These are phyloP conservation scores for Dasysyrphus albostriatus DNA, from an alignment of 2,888 invertebrate genomes.

Conservation along the genomic window DNA sequence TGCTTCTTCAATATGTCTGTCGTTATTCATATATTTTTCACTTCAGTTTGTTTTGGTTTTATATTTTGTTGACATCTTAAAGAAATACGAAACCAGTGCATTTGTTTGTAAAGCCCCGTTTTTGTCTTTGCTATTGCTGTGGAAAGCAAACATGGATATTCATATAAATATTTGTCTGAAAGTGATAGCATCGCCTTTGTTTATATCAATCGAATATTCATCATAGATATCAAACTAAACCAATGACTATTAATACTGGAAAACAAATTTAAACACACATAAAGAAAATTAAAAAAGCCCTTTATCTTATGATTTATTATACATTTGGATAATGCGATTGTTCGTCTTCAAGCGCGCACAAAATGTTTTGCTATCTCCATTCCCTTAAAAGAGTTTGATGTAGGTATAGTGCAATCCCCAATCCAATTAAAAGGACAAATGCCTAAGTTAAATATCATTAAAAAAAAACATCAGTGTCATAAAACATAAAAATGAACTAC, in stretches of 20 bases:
- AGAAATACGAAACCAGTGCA: background rate
- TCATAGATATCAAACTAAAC: background rate
- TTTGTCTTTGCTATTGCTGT: conserved; percentile 17
- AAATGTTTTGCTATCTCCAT: background rate
- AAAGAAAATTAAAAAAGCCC: background rate
- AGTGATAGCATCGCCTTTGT: conserved; percentile 7
- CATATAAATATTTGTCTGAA: conserved; percentile 12
- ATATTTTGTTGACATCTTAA: background rate
- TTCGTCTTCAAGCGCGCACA: background rate
- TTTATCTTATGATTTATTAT: background rate
- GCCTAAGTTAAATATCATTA: background rate
- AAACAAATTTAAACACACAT: background rate
- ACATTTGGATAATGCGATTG: background rate
- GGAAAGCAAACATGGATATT: conserved; percentile 14
- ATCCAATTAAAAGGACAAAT: background rate
- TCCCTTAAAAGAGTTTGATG: background rate
- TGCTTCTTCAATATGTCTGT: conserved; percentile 20
- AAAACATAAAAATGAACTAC: background rate
- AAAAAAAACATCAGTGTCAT: background rate
- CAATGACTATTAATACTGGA: background rate
- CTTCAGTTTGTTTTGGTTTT: conserved; percentile 55
- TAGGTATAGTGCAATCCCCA: background rate
- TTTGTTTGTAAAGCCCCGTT: background rate
- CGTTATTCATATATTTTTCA: conserved; percentile 1
- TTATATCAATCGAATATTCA: background rate